phyloP scores from a whole-genome alignment of 2,113 vertebrate genomes.

The Trogon surrucura region DNA sequence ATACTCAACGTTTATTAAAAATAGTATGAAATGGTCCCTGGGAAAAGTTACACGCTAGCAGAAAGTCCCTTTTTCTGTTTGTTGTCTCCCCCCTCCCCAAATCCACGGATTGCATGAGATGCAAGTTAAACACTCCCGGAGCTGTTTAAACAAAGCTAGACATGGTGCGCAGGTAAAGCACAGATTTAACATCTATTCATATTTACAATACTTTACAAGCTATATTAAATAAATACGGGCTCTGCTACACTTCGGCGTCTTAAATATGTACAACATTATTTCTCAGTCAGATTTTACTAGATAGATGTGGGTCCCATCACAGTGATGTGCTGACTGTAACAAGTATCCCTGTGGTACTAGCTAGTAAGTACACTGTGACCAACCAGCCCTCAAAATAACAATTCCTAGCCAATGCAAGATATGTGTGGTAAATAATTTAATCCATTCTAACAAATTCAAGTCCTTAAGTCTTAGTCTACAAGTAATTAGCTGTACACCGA shows the following conservation, averaged over 20 bases:
- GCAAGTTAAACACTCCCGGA: not conserved
- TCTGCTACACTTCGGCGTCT: constrained; percentile 56
- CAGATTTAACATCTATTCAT: constrained; percentile 52
- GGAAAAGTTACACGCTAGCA: not conserved
- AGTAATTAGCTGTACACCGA: not conserved
- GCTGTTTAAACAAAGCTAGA: constrained; percentile 2
- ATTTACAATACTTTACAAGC: constrained; percentile 79
- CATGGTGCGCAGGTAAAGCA: not conserved
- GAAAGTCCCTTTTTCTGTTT: not conserved
- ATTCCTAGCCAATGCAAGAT: constrained; percentile 26
- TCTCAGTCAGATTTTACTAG: constrained; percentile 36
- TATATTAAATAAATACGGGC: constrained; percentile 80
- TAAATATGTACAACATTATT: constrained; percentile 74
- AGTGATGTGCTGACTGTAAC: not conserved
- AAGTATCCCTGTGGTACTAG: constrained; percentile 30
- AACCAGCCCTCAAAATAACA: constrained; percentile 13
- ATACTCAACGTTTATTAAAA: constrained; percentile 57
- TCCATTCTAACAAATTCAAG: constrained; percentile 2
- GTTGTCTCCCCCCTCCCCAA: not conserved
- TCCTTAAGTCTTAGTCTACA: constrained; percentile 47
- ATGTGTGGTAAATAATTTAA: not conserved
- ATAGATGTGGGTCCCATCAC: not conserved
- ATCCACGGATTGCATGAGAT: not conserved
- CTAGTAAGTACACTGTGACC: not conserved
- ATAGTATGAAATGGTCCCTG: constrained; percentile 41